Conservation (phyloP, 1,140 invertebrate genomes). For the Drosophila triauraria region DNA sequence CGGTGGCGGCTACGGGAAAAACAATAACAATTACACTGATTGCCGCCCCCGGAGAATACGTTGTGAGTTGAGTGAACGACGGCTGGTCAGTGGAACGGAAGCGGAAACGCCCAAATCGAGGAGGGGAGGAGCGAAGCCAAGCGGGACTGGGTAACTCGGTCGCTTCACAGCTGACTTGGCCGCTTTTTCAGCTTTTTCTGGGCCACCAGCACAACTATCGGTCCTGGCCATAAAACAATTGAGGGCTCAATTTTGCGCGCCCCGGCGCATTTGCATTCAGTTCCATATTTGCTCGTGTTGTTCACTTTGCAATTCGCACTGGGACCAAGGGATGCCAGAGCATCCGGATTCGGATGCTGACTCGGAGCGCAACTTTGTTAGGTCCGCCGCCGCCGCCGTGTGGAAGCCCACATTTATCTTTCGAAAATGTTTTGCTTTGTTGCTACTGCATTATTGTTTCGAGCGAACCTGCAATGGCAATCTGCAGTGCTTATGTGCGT, state of each 20-base stretch:
- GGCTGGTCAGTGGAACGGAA: constrained; percentile 51
- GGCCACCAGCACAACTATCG: constrained; percentile 18
- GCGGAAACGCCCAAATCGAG: constrained; percentile 30
- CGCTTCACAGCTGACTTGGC: constrained; percentile 36
- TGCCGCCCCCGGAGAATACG: constrained; percentile 63
- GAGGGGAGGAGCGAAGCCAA: not conserved
- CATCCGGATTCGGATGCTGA: constrained; percentile 40
- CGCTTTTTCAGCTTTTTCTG: constrained; percentile 21
- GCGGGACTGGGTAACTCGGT: constrained; percentile 28
- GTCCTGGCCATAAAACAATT: constrained; percentile 68
- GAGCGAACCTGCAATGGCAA: constrained; percentile 16
- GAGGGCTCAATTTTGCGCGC: constrained; percentile 69
- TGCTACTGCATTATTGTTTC: constrained; percentile 63
- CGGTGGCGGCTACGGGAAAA: constrained; percentile 10
- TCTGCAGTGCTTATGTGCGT: constrained; percentile 64
- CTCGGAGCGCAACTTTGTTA: constrained; percentile 69
- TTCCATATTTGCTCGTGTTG: constrained; percentile 53
- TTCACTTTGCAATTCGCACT: constrained; percentile 23
- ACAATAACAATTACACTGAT: constrained; percentile 82
- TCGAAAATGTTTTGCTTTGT: constrained; percentile 77
- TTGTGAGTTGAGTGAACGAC: constrained; percentile 58
- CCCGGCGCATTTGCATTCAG: constrained; percentile 51
- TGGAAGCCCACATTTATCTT: constrained; percentile 64
- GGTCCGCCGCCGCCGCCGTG: constrained; percentile 9
- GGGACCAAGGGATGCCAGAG: constrained; percentile 43